phyloP scores from a whole-genome alignment of 2,888 invertebrate genomes.

The Helobdella robusta region DNA sequence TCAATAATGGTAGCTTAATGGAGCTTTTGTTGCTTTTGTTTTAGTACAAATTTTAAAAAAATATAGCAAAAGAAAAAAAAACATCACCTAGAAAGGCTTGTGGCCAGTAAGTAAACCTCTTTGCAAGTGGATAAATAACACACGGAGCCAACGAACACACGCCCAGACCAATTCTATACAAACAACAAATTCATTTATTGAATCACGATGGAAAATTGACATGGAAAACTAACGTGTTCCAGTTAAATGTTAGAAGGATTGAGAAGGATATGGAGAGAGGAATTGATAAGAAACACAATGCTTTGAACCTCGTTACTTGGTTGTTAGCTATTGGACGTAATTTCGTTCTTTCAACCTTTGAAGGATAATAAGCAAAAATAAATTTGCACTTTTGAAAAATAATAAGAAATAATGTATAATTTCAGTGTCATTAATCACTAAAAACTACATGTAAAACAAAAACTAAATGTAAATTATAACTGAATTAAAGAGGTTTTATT shows the following conservation, averaged over 20 bases:
- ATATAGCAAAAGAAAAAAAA: constrained; percentile 21
- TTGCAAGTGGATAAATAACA: constrained; percentile 81
- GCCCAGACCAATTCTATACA: constrained; percentile 51
- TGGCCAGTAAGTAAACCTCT: constrained; percentile 89
- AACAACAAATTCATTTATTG: no score
- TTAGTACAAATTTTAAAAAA: constrained; percentile 7
- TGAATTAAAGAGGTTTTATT: no score
- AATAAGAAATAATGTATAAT: no score
- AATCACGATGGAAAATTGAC: no score
- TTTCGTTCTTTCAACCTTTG: constrained; percentile 72
- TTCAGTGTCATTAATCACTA: no score
- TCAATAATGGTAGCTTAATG: constrained; percentile 4
- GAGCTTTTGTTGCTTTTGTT: no score
- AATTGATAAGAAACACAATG: constrained; percentile 68
- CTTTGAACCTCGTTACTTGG: constrained; percentile 63
- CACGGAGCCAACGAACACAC: constrained; percentile 61
- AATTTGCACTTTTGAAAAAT: no score
- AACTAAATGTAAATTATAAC: no score
- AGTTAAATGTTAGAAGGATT: constrained; percentile 81
- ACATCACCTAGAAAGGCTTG: constrained; percentile 69
- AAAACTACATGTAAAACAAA: no score
- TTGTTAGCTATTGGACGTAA: constrained; percentile 76
- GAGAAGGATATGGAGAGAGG: constrained; percentile 72
- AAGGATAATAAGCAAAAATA: not conserved
- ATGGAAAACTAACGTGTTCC: constrained; percentile 58